Base-by-base conservation (phyloP, 1,140 invertebrate species). In the Apis florea region DNA sequence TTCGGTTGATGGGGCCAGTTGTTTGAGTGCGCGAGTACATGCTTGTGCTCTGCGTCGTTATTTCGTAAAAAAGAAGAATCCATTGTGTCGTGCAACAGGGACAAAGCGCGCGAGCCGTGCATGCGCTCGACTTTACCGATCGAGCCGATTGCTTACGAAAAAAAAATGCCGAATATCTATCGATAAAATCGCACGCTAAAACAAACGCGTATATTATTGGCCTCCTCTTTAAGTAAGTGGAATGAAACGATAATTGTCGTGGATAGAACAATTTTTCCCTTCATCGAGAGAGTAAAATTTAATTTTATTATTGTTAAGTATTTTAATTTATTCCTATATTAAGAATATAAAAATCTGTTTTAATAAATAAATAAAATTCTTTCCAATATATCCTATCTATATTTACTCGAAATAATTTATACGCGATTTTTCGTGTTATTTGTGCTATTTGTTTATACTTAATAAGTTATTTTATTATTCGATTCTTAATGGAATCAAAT, bases 71-170 rank as follows among this genome's bases (percentile, higher is more conserved):
- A 84, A 64, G 73, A 63, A 80, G 82, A 82, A 76, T 73, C 70
- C 83, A 76, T 40, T 40, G 31, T 89, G 83, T 87, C 88, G 86
- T 89, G 88, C 85, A 72, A 84, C 74, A 68, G 75, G 51, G 69
- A 21, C 68, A 58, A 63, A 85, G 83, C 90, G 90, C 83, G 89
- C 88, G 74, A 90, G 26, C 59, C 31, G 0, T 40, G 31, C 31
- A 40, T 59, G 26, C 61, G 47, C 56, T 75, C 54, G 70, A 82
- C 49, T 51, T n/a, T 31, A 40, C n/a, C 17, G 56, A 64, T 69
- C 61, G 51, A 40, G 40, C 51, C 24, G 82, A 58, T 61, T 15
- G 40, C 13, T 47, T 82, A 87, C 85, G 86, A 82, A 59, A 87
- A 86, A n/a, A 87, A 80, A 82, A 19, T 87, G 67, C 63, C 19